Conservation (phyloP, 1,140 invertebrate genomes). For the Dendrolimus kikuchii region DNA sequence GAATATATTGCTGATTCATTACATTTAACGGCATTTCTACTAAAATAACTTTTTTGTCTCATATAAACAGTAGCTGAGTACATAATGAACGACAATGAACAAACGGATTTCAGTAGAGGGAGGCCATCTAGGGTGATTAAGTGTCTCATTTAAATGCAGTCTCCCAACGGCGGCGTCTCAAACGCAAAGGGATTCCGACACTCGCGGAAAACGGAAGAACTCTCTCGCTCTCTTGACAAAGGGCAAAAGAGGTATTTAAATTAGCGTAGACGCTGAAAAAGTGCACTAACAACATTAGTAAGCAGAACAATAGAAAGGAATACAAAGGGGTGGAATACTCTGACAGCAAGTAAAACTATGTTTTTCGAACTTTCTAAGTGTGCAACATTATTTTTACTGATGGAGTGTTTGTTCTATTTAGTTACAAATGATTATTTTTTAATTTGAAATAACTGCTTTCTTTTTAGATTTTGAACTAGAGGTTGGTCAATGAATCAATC, state of each 20-base stretch:
- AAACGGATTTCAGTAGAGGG: slow-evolving; percentile 58
- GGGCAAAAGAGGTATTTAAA: slow-evolving; percentile 69
- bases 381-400: background rate
- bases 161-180: slow-evolving; percentile 60
- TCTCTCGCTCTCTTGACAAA: slow-evolving; percentile 61
- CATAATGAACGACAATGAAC: slow-evolving; percentile 61
- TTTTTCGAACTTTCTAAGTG: slow-evolving; percentile 5
- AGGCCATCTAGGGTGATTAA: slow-evolving; percentile 67
- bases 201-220: slow-evolving; percentile 69
- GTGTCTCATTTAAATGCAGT: slow-evolving; percentile 72
- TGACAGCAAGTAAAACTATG: slow-evolving; percentile 25
- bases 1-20: too few species aligned
- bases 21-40: too few species aligned
- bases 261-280: slow-evolving; percentile 69
- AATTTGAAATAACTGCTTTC: too few species aligned
- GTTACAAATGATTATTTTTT: background rate
- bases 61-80: slow-evolving; percentile 41
- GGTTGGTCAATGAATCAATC: too few species aligned
- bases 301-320: slow-evolving; percentile 60
- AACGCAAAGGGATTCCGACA: slow-evolving; percentile 60
- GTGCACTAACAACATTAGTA: slow-evolving; percentile 71
- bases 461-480: too few species aligned
- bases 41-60: slow-evolving; percentile 12
- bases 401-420: background rate
- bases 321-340: slow-evolving; percentile 56